Evolutionary conservation across 2,888 invertebrate species (phyloP), one percentile per base, ranked within the genome.

Genomic region (Drosophila greeni): DNA sequence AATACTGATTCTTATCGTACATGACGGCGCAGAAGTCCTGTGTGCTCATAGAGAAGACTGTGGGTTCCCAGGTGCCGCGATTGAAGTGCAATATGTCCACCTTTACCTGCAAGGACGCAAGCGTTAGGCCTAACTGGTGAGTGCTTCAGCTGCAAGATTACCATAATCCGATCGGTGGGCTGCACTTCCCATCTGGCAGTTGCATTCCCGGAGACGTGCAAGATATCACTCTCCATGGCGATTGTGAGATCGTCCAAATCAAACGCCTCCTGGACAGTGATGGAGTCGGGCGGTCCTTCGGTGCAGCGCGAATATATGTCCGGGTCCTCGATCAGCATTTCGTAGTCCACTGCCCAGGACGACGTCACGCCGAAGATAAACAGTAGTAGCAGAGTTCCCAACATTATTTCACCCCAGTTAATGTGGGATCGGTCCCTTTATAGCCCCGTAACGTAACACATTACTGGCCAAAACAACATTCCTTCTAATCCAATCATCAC

Each of bases 61-160:
- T 81, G 6, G 84, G 84, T 26, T 84, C 70, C 80, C 80, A 81
- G 20, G 26, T n/a, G 3, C 83, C 84, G 0, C 80, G 76, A 0
- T 82, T 70, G 7, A 48, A 64, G 7, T 73, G 73, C 4, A 77
- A 29, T 3, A 58, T 29, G 1, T 39, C 58, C 0, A 54, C 1
- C 5, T n/a, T 47, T 11, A 6, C 62, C 69, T 69, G 31, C 23
- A 66, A 40, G 39, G 29, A 36, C 29, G 16, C 8, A 7, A 24
- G 12, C 26, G 16, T n/a, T 9, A 20, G 18, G 6, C 2, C 29
- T 0, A 9, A 9, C 7, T 39, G 9, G 4, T 5, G 8, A 7
- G 14, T 14, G 4, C 11, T 11, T 55, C n/a, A 2, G 11, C 5
- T 31, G 11, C 4, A 4, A 9, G 7, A 43, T 70, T 72, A 80